Evolutionary conservation across 2,888 invertebrate genomes (phyloP).

Genomic region (Drosophila atripex): DNA sequence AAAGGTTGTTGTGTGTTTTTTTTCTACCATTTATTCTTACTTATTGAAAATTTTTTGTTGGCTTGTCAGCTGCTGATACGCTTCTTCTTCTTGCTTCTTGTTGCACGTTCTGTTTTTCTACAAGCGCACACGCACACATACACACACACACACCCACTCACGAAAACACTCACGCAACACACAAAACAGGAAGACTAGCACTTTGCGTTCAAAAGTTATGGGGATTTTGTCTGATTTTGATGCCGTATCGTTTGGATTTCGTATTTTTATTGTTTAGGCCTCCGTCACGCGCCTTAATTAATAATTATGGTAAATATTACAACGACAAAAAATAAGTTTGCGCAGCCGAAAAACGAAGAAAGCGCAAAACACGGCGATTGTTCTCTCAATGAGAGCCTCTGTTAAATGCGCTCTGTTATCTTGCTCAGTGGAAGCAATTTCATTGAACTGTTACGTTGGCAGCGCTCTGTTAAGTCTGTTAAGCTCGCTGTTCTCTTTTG

Average conservation of each 20-base stretch:
- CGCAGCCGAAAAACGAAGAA: constrained; percentile 62
- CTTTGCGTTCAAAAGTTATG: constrained; percentile 32
- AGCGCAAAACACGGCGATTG: constrained; percentile 54
- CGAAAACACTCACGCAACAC: constrained; percentile 11
- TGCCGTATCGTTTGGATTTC: constrained; percentile 13
- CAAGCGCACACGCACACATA: constrained; percentile 12
- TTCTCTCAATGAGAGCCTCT: constrained; percentile 10
- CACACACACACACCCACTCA: constrained; percentile 18
- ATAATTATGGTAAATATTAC: constrained; percentile 59
- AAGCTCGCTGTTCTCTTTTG: not conserved
- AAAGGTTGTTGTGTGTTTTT: constrained; percentile 36
- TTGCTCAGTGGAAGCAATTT: not conserved
- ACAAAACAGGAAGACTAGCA: constrained; percentile 28
- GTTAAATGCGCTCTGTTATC: constrained; percentile 1
- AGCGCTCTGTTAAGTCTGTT: not conserved
- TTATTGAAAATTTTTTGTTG: constrained; percentile 44
- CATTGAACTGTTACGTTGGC: not conserved
- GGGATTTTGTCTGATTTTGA: constrained; percentile 21
- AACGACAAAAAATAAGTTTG: constrained; percentile 65
- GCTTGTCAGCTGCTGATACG: constrained; percentile 48
- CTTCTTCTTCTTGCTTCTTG: constrained; percentile 51
- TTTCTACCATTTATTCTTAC: constrained; percentile 39
- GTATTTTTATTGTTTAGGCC: constrained; percentile 13
- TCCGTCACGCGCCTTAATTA: constrained; percentile 32
- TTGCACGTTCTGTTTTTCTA: constrained; percentile 54